These are phyloP conservation scores for Agrilus mali DNA, from an alignment of 2,888 invertebrate species.

Conservation along the genomic window DNA sequence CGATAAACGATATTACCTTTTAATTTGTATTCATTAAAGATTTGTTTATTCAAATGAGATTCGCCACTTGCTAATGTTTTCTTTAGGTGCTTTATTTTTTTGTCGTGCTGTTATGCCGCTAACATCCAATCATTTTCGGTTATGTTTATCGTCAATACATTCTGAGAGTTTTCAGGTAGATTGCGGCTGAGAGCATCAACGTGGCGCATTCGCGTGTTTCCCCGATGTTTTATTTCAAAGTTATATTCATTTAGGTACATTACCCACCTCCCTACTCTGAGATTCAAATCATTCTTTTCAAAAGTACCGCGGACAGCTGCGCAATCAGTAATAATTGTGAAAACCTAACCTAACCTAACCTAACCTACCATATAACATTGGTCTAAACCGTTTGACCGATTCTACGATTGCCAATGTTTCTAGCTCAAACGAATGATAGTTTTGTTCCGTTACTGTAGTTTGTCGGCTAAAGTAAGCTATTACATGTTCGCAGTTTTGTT, in stretches of 20 bases:
- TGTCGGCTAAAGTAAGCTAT: too few species aligned
- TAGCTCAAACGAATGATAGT: too few species aligned
- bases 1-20: too few species aligned
- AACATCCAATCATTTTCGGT: conserved; percentile 9
- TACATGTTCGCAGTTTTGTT: too few species aligned
- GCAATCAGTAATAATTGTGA: conserved; percentile 1
- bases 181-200: conserved; percentile 11
- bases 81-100: not conserved
- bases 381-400: too few species aligned
- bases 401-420: too few species aligned
- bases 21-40: too few species aligned
- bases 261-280: conserved; percentile 8
- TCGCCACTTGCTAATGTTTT: too few species aligned
- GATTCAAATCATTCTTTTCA: conserved; percentile 8
- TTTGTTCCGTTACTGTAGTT: too few species aligned
- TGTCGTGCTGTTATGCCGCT: conserved; percentile 6
- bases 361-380: not conserved
- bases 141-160: conserved; percentile 1
- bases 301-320: conserved; percentile 6
- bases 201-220: conserved; percentile 5
- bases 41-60: too few species aligned
- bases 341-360: too few species aligned
- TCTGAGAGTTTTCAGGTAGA: not conserved
- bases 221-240: conserved; percentile 6
- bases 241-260: conserved; percentile 6